Base-by-base conservation (phyloP, 2,888 invertebrate species). In the Trichogramma dendrolimi region DNA sequence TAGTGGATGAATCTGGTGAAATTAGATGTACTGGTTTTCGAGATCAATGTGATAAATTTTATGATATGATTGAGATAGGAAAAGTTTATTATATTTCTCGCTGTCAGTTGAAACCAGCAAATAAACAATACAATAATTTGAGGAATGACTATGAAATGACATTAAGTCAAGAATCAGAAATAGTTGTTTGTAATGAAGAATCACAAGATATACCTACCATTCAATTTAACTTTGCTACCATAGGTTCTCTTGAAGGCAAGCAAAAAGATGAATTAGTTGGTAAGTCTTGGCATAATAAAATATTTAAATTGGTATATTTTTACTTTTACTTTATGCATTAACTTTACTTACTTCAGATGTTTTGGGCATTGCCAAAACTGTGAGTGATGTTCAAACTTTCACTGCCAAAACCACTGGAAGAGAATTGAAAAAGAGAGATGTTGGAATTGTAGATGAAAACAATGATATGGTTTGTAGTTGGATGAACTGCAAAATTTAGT, bases 111-210 rank as follows among this genome's bases (percentile, higher is more conserved):
- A 97, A 97, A 78, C 86, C 92, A 2, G 97, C 98, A 0, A 97
- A 99, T 79, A 96, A 95, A 75, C 89, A 92, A 74, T 99, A 85
- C 78, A 84, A 86, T 43, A 85, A 82, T 46, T 79, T 96, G 5
- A 91, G 92, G 68, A 95, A 97, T 76, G 97, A 98, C 76, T 99
- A 97, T 73, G 99, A 99, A 79, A 91, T 99, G 89, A 90, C 93
- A 1, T 87, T 97, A 73, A 87, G 83, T 8, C 79, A 81, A 6
- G 94, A 96, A 51, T 89, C 94, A 0, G 83, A 80, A 71, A 73
- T 85, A 2, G 71, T 78, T 8, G 80, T 79, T 1, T 84, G 83
- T 62, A 72, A 73, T 52, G 76, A 79, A 10, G 68, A 69, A 7
- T 75, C 80, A 0, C 75, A 80, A 0, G 83, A 85, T 2, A 86